Conservation (phyloP, 2,113 vertebrate genomes). For the Megatriorchis doriae region DNA sequence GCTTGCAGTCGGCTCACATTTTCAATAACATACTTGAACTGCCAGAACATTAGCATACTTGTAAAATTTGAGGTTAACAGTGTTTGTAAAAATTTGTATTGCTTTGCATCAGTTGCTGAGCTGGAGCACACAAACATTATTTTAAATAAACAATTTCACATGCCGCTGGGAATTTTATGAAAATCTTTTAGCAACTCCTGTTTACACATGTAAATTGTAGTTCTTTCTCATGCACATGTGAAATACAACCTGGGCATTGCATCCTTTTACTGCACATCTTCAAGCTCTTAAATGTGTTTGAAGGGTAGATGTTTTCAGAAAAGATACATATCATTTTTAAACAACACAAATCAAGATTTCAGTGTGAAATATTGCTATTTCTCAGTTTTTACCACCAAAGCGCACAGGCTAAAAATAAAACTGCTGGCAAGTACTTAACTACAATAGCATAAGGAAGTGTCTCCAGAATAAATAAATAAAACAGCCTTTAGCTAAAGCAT, state of each 20-base stretch:
- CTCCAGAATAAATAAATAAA: slow-evolving; percentile 41
- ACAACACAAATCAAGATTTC: not conserved
- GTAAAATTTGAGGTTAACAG: not conserved
- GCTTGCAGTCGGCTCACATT: not conserved
- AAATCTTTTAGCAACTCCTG: not conserved
- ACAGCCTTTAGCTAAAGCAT: not conserved
- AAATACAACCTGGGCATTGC: not conserved
- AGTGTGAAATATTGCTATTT: not conserved
- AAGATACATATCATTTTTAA: not conserved
- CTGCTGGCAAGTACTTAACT: not conserved
- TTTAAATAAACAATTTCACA: not conserved
- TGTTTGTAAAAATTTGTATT: not conserved
- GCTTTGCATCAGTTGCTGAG: slow-evolving; percentile 10
- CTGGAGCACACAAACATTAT: not conserved
- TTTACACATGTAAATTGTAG: not conserved
- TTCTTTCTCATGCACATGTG: not conserved
- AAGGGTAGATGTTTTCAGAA: not conserved
- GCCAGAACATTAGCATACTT: not conserved
- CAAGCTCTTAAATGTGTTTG: not conserved
- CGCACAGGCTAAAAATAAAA: slow-evolving; percentile 12
- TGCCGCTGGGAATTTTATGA: not conserved
- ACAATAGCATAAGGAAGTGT: not conserved
- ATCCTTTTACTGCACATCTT: not conserved
- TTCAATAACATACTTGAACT: not conserved
- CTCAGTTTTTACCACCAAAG: not conserved